phyloP scores from a whole-genome alignment of 1,140 invertebrate species.

The Goniozus legneri region DNA sequence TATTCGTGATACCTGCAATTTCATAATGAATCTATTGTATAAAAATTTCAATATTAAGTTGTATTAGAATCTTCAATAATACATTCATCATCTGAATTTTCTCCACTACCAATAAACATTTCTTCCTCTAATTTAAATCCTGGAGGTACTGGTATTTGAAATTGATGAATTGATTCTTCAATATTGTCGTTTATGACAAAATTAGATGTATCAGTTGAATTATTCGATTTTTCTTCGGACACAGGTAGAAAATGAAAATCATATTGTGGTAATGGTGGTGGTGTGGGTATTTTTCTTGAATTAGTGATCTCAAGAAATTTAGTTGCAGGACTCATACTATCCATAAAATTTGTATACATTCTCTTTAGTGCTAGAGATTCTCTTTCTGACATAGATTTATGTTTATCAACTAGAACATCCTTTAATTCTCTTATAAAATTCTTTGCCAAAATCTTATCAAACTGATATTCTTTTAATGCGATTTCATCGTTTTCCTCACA shows the following conservation, averaged over 20 bases:
- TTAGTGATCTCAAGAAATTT: not conserved
- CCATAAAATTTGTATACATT: slow-evolving; percentile 27
- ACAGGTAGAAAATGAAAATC: slow-evolving; percentile 2
- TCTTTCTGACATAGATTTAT: slow-evolving; percentile 43
- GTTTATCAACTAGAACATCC: slow-evolving; percentile 45
- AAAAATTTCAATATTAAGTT: not conserved
- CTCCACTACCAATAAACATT: slow-evolving; percentile 45
- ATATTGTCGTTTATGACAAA: not conserved
- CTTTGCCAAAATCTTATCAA: slow-evolving; percentile 37
- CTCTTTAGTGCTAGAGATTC: slow-evolving; percentile 42
- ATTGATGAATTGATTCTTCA: not conserved
- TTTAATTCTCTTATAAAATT: slow-evolving; percentile 51
- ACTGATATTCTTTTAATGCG: slow-evolving; percentile 25
- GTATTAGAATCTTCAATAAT: not conserved
- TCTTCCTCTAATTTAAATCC: slow-evolving; percentile 36
- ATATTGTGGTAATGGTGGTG: slow-evolving; percentile 17
- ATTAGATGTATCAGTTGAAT: not conserved
- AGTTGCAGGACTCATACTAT: slow-evolving; percentile 1
- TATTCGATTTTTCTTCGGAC: not conserved
- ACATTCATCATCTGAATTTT: slow-evolving; percentile 49
- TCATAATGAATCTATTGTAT: not conserved
- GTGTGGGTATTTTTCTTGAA: slow-evolving; percentile 4
- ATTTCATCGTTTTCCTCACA: slow-evolving; percentile 31
- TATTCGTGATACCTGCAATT: not conserved
- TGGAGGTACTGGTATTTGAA: slow-evolving; percentile 2